phyloP scores from a whole-genome alignment of 2,113 vertebrate genomes.

The Spizaetus ornatus region DNA sequence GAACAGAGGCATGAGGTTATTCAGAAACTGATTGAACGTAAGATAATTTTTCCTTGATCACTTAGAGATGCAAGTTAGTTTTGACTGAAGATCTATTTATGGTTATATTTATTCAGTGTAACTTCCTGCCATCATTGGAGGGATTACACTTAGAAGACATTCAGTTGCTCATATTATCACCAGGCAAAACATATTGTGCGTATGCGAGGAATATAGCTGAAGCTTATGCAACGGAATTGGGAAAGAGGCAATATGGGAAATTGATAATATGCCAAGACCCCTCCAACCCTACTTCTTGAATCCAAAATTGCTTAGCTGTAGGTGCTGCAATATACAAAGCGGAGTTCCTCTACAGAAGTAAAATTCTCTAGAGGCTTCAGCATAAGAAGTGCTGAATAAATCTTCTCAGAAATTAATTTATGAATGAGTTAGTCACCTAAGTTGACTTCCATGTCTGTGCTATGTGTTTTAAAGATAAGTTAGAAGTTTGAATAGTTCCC shows the following conservation, averaged over 20 bases:
- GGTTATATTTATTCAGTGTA: neutral
- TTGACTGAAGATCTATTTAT: neutral
- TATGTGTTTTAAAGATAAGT: neutral
- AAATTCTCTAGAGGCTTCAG: neutral
- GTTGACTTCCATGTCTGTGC: neutral
- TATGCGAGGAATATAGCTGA: neutral
- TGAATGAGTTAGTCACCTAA: neutral
- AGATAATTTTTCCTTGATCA: constrained; percentile 37
- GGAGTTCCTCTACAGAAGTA: neutral
- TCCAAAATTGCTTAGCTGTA: neutral
- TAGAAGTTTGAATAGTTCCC: neutral
- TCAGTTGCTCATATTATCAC: neutral
- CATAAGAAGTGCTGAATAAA: neutral
- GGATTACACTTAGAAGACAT: neutral
- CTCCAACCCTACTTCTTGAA: neutral
- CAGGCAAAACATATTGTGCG: neutral
- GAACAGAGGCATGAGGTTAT: constrained; percentile 92
- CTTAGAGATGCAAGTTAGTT: neutral
- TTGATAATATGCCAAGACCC: neutral
- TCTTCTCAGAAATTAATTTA: neutral
- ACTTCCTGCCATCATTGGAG: neutral
- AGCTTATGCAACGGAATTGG: neutral
- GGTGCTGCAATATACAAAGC: neutral
- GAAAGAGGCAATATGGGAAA: neutral
- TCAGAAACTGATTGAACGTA: constrained; percentile 89